Percentiles rank a stretch among this genome's conserved stretches.
Evolutionary conservation across 2,113 vertebrate genomes (phyloP).

Genomic region (Tringa solitaria): DNA sequence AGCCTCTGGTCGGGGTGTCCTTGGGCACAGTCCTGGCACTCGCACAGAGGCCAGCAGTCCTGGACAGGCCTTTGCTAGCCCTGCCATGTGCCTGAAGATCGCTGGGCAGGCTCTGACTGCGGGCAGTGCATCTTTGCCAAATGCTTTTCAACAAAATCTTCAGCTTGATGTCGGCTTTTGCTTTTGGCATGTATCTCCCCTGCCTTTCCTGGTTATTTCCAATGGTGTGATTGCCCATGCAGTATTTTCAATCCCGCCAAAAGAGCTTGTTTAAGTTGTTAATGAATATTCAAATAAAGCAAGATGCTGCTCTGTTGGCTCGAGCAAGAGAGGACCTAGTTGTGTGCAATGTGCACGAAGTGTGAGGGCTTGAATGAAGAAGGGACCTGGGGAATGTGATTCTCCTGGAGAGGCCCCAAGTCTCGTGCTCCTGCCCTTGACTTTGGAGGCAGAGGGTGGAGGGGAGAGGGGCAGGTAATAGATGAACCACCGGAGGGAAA

Average conservation of each 20-base stretch:
- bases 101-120: accelerated
- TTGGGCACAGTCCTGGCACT: neutral
- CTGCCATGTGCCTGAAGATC: accelerated
- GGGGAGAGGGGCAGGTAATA: neutral
- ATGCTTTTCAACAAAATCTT: neutral
- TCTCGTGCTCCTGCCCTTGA: neutral
- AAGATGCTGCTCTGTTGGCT: neutral
- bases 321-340: neutral
- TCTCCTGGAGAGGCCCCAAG: neutral
- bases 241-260: neutral
- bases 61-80: neutral
- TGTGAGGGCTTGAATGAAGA: neutral
- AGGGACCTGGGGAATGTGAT: accelerated
- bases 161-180: neutral
- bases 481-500: neutral
- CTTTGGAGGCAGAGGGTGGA: neutral
- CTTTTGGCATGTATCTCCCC: neutral
- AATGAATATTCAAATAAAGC: neutral
- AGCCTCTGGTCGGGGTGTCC: neutral
- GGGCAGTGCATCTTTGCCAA: neutral
- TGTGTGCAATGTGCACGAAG: accelerated
- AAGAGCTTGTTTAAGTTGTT: neutral
- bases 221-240: neutral
- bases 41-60: accelerated
- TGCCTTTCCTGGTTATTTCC: neutral